Evolutionary conservation across 2,888 invertebrate genomes (phyloP).

Genomic region (Amphipoea oculea): DNA sequence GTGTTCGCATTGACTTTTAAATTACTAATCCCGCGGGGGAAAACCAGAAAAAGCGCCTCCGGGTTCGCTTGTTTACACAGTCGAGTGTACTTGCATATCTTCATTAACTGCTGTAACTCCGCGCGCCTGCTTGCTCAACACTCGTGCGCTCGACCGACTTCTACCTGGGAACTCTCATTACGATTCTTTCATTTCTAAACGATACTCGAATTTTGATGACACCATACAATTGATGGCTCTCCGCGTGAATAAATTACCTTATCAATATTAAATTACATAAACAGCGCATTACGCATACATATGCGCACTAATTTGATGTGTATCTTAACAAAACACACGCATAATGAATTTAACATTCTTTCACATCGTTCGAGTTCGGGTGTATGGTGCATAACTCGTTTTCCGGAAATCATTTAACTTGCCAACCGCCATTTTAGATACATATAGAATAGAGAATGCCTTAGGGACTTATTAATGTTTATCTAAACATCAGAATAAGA

Average conservation of each 20-base stretch:
- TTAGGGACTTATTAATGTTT: constrained; percentile 85
- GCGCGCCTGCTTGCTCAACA: constrained; percentile 85
- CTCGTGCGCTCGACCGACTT: constrained; percentile 64
- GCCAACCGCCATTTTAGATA: constrained; percentile 81
- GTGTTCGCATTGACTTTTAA: constrained; percentile 91
- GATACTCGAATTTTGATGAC: constrained; percentile 73
- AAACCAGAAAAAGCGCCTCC: constrained; percentile 86
- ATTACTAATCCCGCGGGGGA: constrained; percentile 90
- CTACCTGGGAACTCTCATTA: constrained; percentile 73
- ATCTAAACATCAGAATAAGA: constrained; percentile 88
- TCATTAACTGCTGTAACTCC: constrained; percentile 83
- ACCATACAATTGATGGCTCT: constrained; percentile 65
- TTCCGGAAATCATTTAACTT: constrained; percentile 88
- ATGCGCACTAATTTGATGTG: constrained; percentile 78
- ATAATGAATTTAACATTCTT: constrained; percentile 84
- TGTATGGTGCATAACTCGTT: constrained; percentile 79
- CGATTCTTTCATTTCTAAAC: constrained; percentile 72
- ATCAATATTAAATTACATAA: constrained; percentile 71
- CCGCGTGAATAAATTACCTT: constrained; percentile 68
- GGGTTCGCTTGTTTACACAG: constrained; percentile 86
- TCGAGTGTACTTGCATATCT: constrained; percentile 89
- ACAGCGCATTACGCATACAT: constrained; percentile 77
- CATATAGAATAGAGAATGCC: constrained; percentile 77
- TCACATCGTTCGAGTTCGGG: constrained; percentile 77
- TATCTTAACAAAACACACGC: constrained; percentile 80